phyloP scores from a whole-genome alignment of 1,140 invertebrate species.

The Anastrepha obliqua region DNA sequence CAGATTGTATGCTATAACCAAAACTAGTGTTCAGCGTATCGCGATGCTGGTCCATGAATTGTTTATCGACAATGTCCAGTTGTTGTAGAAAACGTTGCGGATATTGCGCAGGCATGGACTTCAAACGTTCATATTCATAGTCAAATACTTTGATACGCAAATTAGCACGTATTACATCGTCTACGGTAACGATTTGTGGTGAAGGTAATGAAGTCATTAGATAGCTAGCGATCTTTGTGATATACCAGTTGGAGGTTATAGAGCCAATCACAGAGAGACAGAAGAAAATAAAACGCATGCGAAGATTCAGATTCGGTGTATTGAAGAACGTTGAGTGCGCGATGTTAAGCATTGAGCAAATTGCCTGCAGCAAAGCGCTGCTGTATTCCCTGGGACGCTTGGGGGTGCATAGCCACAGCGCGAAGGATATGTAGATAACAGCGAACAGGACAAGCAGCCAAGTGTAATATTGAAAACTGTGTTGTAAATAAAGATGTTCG shows the following conservation, averaged over 20 bases:
- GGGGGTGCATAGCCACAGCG: conserved; percentile 66
- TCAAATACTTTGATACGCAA: conserved; percentile 54
- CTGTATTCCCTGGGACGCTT: conserved; percentile 62
- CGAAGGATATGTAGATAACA: conserved; percentile 61
- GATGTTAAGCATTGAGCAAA: conserved; percentile 63
- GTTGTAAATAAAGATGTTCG: conserved; percentile 62
- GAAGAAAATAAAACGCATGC: conserved; percentile 64
- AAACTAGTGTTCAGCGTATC: conserved; percentile 63
- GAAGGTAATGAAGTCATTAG: conserved; percentile 62
- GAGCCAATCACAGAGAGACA: conserved; percentile 64
- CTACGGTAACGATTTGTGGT: conserved; percentile 42
- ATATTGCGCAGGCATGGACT: neutral
- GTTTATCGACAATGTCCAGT: neutral
- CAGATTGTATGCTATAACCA: conserved; percentile 65
- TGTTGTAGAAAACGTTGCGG: conserved; percentile 40
- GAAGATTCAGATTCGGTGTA: conserved; percentile 53
- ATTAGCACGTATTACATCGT: conserved; percentile 52
- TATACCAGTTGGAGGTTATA: conserved; percentile 67
- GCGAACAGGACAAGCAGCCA: conserved; percentile 63
- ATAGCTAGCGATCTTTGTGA: conserved; percentile 68
- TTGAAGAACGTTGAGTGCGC: conserved; percentile 59
- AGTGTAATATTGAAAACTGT: conserved; percentile 60
- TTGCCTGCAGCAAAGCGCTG: conserved; percentile 63
- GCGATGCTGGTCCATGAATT: conserved; percentile 57
- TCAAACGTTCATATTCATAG: conserved; percentile 48